Base-by-base conservation (phyloP, 1,140 invertebrate genomes). In the Pogonomyrmex californicus region DNA sequence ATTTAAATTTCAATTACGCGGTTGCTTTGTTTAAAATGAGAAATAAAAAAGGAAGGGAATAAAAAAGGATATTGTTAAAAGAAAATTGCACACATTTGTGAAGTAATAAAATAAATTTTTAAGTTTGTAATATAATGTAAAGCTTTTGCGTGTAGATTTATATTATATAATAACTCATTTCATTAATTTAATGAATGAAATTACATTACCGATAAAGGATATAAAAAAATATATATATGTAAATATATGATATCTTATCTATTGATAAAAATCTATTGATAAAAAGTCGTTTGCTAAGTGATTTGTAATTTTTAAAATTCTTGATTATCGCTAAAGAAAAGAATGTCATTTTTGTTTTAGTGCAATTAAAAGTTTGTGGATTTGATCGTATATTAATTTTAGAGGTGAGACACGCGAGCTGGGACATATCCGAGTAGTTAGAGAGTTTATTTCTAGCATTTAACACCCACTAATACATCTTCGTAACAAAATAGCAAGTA, bases 391-490 rank as follows among this genome's bases (percentile, higher is more conserved):
- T 44, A 70, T 81, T 56, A 81, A 81, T 58, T 70, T 70, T 51
- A 30, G 58, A 70, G 38, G 23, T 41, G 30, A 23, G 23, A 70
- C 63, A 54, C 49, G 78, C 33, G 41, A 60, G 41, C 30, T n/a
- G 41, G 38, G 1, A 23, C 23, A 47, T 82, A 68, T 47, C 17
- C 51, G 58, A 63, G 17, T 58, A 68, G 63, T 82, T 71, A 44
- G 66, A 17, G 54, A 62, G 51, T 82, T 73, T 83, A 73, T 73
- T 83, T 83, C 79, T 83, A 73, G 79, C 79, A 44, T 17, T 83
- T 83, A 83, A 75, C 79, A 73, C 44, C 47, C 51, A 60, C 79
- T 83, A 73, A 83, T 83, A 47, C 36, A 56, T 60, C 30, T 75
- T 60, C 30, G 23, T 75, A 83, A 58, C 51, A 68, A 83, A 58